A percentile compares a stretch with the other conserved stretches of the same genome.
Evolutionary conservation across 1,140 invertebrate species (phyloP).

Genomic region (Antheraea pernyi): DNA sequence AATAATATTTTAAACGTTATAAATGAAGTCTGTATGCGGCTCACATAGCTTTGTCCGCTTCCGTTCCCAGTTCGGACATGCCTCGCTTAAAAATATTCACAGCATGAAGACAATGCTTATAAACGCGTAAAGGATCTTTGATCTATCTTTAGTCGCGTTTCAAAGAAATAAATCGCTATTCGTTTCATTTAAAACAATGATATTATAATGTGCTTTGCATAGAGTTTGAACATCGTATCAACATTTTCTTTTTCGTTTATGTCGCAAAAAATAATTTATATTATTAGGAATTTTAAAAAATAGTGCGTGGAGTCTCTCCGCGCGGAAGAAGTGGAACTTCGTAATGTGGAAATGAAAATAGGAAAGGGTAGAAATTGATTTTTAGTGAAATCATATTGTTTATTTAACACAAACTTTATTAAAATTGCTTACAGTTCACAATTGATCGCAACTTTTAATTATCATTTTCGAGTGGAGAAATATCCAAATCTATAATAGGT

Average conservation of each 20-base stretch:
- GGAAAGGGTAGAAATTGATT: too few relatives aligned
- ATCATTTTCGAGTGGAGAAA: too few relatives aligned
- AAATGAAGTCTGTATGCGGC: slow-evolving; percentile 43
- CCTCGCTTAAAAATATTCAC: slow-evolving; percentile 43
- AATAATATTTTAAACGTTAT: slow-evolving; percentile 3
- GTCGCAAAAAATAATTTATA: not conserved
- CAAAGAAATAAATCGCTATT: slow-evolving; percentile 21
- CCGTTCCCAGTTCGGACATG: slow-evolving; percentile 54
- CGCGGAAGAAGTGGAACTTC: too few relatives aligned
- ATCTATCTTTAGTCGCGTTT: slow-evolving; percentile 30
- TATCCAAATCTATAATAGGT: too few relatives aligned
- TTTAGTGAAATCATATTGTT: too few relatives aligned
- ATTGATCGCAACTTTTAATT: too few relatives aligned
- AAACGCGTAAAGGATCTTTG: slow-evolving; percentile 33
- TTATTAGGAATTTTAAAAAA: too few relatives aligned
- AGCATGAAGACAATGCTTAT: slow-evolving; percentile 22
- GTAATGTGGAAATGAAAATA: too few relatives aligned
- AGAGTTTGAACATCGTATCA: not conserved
- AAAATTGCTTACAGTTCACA: too few relatives aligned
- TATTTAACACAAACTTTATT: too few relatives aligned
- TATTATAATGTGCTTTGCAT: not conserved
- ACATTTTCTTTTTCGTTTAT: not conserved
- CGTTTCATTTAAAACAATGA: slow-evolving; percentile 1
- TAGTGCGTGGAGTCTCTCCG: too few relatives aligned
- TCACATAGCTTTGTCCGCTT: slow-evolving; percentile 48